Evolutionary conservation across 2,888 invertebrate genomes (phyloP).

Genomic region (Drosophila bunnanda): DNA sequence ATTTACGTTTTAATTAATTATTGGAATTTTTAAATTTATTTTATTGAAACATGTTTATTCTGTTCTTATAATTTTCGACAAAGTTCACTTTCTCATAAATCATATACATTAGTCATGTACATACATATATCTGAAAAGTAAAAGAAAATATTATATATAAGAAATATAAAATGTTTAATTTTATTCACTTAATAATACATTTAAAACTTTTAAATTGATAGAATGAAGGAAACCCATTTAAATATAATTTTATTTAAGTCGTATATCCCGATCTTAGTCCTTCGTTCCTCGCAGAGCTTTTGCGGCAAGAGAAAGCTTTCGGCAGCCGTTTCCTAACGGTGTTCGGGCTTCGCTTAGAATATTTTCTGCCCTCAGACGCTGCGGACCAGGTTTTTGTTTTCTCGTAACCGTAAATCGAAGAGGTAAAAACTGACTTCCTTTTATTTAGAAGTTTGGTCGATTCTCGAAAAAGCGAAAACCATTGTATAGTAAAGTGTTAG

Average conservation of each 20-base stretch:
- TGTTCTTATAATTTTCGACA: neutral
- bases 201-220: neutral
- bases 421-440: slow-evolving; percentile 46
- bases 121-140: too few relatives aligned
- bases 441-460: slow-evolving; percentile 19
- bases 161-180: too few relatives aligned
- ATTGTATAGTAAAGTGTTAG: slow-evolving; percentile 20
- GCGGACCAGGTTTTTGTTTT: slow-evolving; percentile 58
- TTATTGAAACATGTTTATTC: neutral
- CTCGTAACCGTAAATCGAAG: slow-evolving; percentile 8
- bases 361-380: slow-evolving; percentile 71
- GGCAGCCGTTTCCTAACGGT: slow-evolving; percentile 31
- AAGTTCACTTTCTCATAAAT: too few relatives aligned
- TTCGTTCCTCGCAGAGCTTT: slow-evolving; percentile 15
- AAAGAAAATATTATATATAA: neutral
- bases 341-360: slow-evolving; percentile 67
- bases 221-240: neutral
- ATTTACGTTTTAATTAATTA: neutral
- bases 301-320: slow-evolving; percentile 49
- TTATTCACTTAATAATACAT: neutral
- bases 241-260: neutral
- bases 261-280: neutral
- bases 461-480: neutral
- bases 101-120: too few relatives aligned
- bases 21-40: neutral